These are phyloP conservation scores for Sandelia bainsii DNA, from an alignment of 2,797 vertebrate species.

Conservation along the genomic window DNA sequence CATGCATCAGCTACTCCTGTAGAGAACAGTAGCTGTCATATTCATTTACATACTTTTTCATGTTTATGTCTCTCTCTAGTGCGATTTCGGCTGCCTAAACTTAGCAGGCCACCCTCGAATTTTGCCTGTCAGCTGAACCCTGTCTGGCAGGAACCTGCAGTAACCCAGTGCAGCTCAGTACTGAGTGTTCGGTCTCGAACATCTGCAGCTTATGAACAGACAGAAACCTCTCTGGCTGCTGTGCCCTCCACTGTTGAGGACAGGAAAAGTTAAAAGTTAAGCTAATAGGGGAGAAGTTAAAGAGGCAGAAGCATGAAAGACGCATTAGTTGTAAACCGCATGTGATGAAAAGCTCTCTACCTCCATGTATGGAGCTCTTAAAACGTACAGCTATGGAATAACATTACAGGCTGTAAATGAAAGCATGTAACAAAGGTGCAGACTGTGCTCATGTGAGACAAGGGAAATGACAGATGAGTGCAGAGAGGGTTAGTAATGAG, in stretches of 20 bases:
- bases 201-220: constrained; percentile 45
- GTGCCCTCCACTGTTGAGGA: background rate
- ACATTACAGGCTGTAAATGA: constrained; percentile 20
- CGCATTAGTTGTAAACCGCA: constrained; percentile 33
- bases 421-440: constrained; percentile 9
- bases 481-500: constrained; percentile 45
- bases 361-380: background rate
- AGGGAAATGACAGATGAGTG: constrained; percentile 42
- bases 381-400: constrained; percentile 16
- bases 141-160: constrained; percentile 24
- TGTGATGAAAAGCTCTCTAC: constrained; percentile 35
- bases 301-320: constrained; percentile 26
- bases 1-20: constrained; percentile 8
- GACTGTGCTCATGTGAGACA: constrained; percentile 2
- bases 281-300: background rate
- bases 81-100: constrained; percentile 34
- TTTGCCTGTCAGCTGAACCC: constrained; percentile 21
- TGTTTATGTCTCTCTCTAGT: constrained; percentile 45
- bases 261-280: background rate
- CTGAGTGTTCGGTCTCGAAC: constrained; percentile 27
- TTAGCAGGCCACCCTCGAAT: constrained; percentile 14
- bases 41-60: constrained; percentile 34
- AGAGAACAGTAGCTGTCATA: background rate
- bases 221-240: constrained; percentile 21
- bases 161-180: constrained; percentile 25